A percentile compares a stretch with the other conserved stretches of the same genome.
These are phyloP conservation scores for Callyntrura sp. DNA, from an alignment of 2,888 invertebrate genomes.

Conservation along the genomic window DNA sequence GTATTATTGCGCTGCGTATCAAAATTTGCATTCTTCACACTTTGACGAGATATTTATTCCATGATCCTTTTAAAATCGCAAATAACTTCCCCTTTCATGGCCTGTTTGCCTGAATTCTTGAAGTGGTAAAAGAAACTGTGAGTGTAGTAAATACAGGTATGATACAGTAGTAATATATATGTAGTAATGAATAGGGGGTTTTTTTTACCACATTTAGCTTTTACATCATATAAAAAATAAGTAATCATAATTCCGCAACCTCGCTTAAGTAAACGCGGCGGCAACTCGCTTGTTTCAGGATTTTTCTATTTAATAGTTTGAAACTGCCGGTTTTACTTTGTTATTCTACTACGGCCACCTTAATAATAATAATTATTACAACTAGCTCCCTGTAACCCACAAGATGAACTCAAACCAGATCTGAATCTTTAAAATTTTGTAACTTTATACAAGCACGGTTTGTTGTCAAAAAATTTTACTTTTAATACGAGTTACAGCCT, in stretches of 20 bases:
- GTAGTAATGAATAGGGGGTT: too few relatives aligned
- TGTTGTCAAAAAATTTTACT: too few relatives aligned
- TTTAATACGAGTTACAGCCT: too few relatives aligned
- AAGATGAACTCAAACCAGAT: constrained; percentile 48
- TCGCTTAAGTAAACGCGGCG: neutral
- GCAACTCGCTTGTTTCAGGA: too few relatives aligned
- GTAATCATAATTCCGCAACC: constrained; percentile 22
- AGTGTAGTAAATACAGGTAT: too few relatives aligned
- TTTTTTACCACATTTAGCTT: too few relatives aligned
- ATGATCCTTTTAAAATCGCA: neutral
- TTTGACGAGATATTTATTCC: neutral
- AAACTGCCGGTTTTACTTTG: constrained; percentile 3
- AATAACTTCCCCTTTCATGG: constrained; percentile 8
- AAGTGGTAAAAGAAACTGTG: too few relatives aligned
- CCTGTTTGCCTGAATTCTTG: neutral
- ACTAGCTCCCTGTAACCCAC: constrained; percentile 65
- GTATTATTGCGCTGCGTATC: neutral
- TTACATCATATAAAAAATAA: too few relatives aligned
- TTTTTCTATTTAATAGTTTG: too few relatives aligned
- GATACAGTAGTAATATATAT: too few relatives aligned
- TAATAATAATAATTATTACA: too few relatives aligned
- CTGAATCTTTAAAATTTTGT: constrained; percentile 15
- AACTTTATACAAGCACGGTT: too few relatives aligned
- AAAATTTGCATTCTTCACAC: neutral
- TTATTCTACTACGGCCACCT: constrained; percentile 1